Evolutionary conservation across 2,113 vertebrate species (phyloP).

Genomic region (Mastomys natalensis): DNA sequence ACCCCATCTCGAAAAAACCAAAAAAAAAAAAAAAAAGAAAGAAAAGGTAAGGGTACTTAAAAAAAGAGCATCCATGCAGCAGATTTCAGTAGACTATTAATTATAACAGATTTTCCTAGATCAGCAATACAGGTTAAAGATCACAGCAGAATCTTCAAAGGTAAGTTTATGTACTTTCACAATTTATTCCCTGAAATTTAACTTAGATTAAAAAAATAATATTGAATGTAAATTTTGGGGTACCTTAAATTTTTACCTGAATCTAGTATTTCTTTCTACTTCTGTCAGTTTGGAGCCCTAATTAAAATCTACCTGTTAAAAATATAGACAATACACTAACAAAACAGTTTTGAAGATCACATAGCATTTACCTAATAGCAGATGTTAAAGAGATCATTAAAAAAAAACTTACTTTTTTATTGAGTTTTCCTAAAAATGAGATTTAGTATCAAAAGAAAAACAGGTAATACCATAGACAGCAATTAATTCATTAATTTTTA

Average conservation of each 20-base stretch:
- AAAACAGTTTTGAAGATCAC: constrained; percentile 36
- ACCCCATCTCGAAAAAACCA: too few relatives aligned
- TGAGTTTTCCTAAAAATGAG: constrained; percentile 51
- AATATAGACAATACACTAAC: constrained; percentile 33
- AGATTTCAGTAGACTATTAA: constrained; percentile 28
- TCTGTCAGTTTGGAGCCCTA: constrained; percentile 41
- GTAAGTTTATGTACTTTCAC: constrained; percentile 46
- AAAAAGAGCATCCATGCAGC: constrained; percentile 23
- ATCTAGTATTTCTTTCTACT: constrained; percentile 62
- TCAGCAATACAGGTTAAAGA: constrained; percentile 58
- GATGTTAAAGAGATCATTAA: constrained; percentile 50
- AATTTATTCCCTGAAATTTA: constrained; percentile 62
- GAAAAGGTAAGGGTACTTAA: not conserved
- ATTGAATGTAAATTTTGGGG: constrained; percentile 57
- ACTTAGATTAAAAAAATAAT: constrained; percentile 20
- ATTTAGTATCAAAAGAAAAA: constrained; percentile 66
- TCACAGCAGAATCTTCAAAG: not conserved
- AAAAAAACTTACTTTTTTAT: constrained; percentile 34
- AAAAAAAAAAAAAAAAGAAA: too few relatives aligned
- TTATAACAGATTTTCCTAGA: constrained; percentile 40
- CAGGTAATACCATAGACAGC: constrained; percentile 42
- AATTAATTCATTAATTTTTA: constrained; percentile 67
- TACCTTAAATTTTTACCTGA: constrained; percentile 57
- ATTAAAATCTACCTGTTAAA: constrained; percentile 64
- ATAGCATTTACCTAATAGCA: constrained; percentile 56